Conservation (phyloP, 2,113 vertebrate species). For the Girardinichthys multiradiatus region DNA sequence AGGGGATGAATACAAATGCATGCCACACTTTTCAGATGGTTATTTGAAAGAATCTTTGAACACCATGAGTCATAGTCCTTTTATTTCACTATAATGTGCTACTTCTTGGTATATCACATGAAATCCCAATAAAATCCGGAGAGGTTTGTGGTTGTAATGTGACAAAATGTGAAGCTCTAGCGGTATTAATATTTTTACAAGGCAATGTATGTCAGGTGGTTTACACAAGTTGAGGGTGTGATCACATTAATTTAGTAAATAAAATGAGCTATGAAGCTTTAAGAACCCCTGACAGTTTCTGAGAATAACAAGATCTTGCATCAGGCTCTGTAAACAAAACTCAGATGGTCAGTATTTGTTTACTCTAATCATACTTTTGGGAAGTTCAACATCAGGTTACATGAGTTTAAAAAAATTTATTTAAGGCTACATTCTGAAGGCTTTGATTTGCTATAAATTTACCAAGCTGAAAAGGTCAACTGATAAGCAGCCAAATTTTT, state of each 20-base stretch:
- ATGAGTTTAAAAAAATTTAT: not conserved
- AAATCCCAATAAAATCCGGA: not conserved
- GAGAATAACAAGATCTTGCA: slow-evolving; percentile 26
- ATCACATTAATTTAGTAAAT: not conserved
- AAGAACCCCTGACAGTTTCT: not conserved
- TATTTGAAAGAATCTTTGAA: not conserved
- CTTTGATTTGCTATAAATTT: not conserved
- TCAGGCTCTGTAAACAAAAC: slow-evolving; percentile 8
- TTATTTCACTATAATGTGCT: not conserved
- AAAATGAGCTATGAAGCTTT: not conserved
- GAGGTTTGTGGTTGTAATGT: not conserved
- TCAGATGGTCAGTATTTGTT: slow-evolving; percentile 12
- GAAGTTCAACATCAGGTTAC: not conserved
- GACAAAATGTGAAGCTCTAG: not conserved
- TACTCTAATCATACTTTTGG: slow-evolving; percentile 21
- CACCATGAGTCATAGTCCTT: not conserved
- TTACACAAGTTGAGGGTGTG: not conserved
- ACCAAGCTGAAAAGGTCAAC: too few relatives aligned
- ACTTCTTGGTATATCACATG: not conserved
- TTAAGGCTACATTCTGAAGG: not conserved
- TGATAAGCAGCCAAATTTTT: not conserved
- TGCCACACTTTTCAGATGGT: not conserved
- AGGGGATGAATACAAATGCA: not conserved
- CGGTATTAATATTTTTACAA: not conserved
- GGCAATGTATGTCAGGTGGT: not conserved